Evolutionary conservation across 2,888 invertebrate species (phyloP).

Genomic region (Desoria tigrina): DNA sequence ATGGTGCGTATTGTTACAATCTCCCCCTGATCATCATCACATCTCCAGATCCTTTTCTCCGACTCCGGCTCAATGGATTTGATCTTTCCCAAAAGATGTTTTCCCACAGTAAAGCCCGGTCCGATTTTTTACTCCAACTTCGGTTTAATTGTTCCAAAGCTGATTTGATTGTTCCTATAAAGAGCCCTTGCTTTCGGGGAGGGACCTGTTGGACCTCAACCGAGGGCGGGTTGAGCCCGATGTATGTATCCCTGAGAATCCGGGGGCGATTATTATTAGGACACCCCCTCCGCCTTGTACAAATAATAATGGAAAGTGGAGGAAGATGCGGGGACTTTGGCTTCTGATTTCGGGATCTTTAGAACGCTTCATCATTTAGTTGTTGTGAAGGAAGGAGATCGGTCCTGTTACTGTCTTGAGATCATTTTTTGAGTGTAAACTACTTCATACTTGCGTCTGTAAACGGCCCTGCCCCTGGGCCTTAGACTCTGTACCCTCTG

Average conservation of each 20-base stretch:
- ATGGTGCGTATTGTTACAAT: conserved; percentile 27
- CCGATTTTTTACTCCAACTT: neutral
- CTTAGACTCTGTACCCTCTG: conserved; percentile 21
- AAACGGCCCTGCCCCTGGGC: conserved; percentile 45
- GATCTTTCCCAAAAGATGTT: conserved; percentile 45
- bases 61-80: conserved; percentile 7
- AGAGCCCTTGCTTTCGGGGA: neutral
- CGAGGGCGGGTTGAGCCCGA: conserved; percentile 3
- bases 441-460: conserved; percentile 16
- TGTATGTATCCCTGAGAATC: neutral
- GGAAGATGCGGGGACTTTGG: neutral
- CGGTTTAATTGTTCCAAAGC: neutral
- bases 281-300: conserved; percentile 34
- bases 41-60: conserved; percentile 6
- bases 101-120: conserved; percentile 44
- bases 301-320: neutral
- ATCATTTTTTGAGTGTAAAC: conserved; percentile 3
- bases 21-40: conserved; percentile 24
- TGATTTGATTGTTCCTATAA: neutral
- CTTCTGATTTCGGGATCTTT: neutral
- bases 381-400: no score
- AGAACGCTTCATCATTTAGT: neutral
- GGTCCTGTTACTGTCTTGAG: neutral
- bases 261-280: conserved; percentile 14
- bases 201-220: neutral